Evolutionary conservation across 1,140 invertebrate genomes (phyloP).

Genomic region (Bombus picipes): DNA sequence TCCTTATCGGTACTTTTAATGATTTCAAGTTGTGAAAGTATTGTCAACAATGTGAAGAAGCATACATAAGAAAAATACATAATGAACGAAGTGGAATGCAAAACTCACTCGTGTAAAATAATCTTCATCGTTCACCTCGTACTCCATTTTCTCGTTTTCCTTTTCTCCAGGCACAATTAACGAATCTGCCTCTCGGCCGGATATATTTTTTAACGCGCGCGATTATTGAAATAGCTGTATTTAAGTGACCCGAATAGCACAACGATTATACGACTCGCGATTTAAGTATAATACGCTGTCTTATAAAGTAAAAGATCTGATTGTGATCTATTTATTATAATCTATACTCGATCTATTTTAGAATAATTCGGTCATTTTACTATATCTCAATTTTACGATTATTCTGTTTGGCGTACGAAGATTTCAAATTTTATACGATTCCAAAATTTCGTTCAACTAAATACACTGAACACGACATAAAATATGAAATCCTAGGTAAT

Average conservation of each 20-base stretch:
- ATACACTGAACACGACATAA: too few relatives aligned
- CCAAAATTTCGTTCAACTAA: too few relatives aligned
- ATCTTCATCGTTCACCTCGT: conserved; percentile 21
- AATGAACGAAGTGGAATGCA: neutral
- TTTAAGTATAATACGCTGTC: too few relatives aligned
- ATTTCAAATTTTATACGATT: neutral
- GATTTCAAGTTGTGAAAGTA: neutral
- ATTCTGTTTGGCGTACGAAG: neutral
- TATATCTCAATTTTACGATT: neutral
- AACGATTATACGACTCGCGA: neutral
- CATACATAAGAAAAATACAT: neutral
- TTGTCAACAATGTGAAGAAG: neutral
- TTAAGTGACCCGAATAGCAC: neutral
- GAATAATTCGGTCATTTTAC: neutral
- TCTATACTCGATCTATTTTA: neutral
- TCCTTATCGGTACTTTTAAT: neutral
- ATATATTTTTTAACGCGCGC: neutral
- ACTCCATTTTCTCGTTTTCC: conserved; percentile 44
- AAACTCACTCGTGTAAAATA: conserved; percentile 55
- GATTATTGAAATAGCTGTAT: neutral
- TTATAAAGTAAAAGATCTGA: too few relatives aligned
- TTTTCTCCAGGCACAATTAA: neutral
- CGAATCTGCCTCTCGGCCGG: neutral
- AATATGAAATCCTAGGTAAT: neutral
- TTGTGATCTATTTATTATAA: too few relatives aligned